Evolutionary conservation across 2,797 vertebrate genomes (phyloP), one percentile per base, ranked within the genome.

Genomic region (Chelon labrosus): DNA sequence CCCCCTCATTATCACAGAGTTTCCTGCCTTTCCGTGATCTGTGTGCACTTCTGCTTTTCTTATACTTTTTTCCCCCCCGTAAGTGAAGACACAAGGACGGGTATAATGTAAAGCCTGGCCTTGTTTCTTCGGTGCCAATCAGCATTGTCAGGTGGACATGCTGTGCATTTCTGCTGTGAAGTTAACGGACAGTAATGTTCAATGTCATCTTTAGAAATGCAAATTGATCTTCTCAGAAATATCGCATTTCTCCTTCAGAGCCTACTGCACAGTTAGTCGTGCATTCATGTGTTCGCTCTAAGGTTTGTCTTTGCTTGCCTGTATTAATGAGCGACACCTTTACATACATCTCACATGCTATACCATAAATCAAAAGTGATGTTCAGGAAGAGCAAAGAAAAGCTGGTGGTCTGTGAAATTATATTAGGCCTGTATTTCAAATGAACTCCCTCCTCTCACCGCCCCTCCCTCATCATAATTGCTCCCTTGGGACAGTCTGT

Each of bases 121-220:
- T 74, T 0, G 0, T 52, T 44, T n/a, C 22, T 27, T 51, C 50
- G 12, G 2, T 55, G 64, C 47, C 57, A 63, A 75, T 42, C 2
- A 31, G 31, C 31, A 31, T 31, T 31, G 31, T 7, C 31, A 31
- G 31, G 31, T 31, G 31, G 31, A 31, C 31, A 31, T 31, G 31
- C 31, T 7, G 37, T 64, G 65, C 42, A 44, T 70, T 49, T 31
- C 46, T 58, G 50, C 47, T 17, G 51, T 10, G 38, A 47, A 61
- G 72, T 59, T 75, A 84, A 79, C 62, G 74, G 51, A 65, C 14
- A n/a, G 47, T 70, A 41, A 80, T 54, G 38, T 61, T 70, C 70
- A 3, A 65, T 75, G 65, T 46, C 37, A 17, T 80, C 41, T 53
- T 62, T 5, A 37, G 37, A 73, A 42, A 72, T 72, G 67, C 54